These are phyloP conservation scores for Tiaroga cobitis DNA, from an alignment of 2,797 vertebrate genomes.

Conservation along the genomic window DNA sequence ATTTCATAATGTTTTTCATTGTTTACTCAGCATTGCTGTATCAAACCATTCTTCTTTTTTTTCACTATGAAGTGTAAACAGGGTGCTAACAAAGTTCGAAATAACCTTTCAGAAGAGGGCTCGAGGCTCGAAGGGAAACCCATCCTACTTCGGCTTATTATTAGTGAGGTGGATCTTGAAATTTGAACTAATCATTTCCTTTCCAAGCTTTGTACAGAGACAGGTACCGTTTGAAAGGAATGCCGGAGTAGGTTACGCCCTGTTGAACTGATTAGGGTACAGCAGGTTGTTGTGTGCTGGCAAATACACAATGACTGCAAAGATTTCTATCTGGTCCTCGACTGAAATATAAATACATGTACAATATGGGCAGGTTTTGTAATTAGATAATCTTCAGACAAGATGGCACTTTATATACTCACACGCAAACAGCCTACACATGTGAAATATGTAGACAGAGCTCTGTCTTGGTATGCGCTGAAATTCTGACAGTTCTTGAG, in stretches of 20 bases:
- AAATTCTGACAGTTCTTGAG: slow-evolving; percentile 20
- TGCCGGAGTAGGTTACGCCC: not conserved
- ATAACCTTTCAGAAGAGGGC: not conserved
- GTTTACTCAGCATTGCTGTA: not conserved
- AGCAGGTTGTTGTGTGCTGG: slow-evolving; percentile 6
- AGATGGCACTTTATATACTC: slow-evolving; percentile 19
- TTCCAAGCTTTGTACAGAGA: not conserved
- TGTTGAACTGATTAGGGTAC: not conserved
- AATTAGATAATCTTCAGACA: slow-evolving; percentile 9
- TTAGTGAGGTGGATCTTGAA: slow-evolving; percentile 7
- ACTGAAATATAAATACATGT: slow-evolving; percentile 18
- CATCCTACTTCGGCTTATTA: not conserved
- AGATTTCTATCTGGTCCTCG: slow-evolving; percentile 1
- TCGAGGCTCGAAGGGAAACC: not conserved
- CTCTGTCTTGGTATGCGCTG: slow-evolving; percentile 37
- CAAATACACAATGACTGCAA: not conserved
- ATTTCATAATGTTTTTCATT: not conserved
- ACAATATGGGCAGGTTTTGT: not conserved
- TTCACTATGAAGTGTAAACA: not conserved
- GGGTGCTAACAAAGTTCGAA: not conserved
- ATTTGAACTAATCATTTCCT: not conserved
- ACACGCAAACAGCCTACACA: slow-evolving; percentile 12
- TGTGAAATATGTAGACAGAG: not conserved
- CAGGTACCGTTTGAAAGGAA: slow-evolving; percentile 1
- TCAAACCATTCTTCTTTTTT: not conserved